Conservation (phyloP, 2,113 vertebrate species). For the Sebastes schlegelii region DNA sequence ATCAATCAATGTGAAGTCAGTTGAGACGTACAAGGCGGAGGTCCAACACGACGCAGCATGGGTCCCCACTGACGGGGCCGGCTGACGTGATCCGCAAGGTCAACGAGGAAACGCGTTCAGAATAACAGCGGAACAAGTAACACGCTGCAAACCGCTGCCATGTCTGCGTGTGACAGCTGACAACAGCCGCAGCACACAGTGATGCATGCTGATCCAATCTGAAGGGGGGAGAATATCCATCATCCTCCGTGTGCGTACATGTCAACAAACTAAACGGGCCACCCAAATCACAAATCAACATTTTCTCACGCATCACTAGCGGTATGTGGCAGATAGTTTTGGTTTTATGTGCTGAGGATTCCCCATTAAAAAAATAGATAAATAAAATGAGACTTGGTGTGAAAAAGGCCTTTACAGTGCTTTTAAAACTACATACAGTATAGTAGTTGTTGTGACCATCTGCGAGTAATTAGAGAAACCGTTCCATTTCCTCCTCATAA, state of each 20-base stretch:
- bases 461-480: constrained; percentile 41
- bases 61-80: constrained; percentile 31
- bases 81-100: constrained; percentile 39
- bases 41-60: constrained; percentile 33
- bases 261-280: neutral
- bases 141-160: neutral
- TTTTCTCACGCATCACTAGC: neutral
- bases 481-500: constrained; percentile 36
- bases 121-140: constrained; percentile 26
- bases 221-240: neutral
- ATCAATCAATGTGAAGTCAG: constrained; percentile 40
- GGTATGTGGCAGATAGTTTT: neutral
- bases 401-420: neutral
- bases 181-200: neutral
- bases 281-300: neutral
- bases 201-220: constrained; percentile 1
- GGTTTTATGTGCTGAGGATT: constrained; percentile 1
- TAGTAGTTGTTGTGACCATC: constrained; percentile 13
- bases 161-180: constrained; percentile 20
- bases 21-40: constrained; percentile 36
- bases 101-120: constrained; percentile 19
- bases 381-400: neutral
- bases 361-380: neutral
- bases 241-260: neutral
- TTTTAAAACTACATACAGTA: constrained; percentile 14